Conservation (phyloP, 2,888 invertebrate species). For the Tromatobia lineatoria region DNA sequence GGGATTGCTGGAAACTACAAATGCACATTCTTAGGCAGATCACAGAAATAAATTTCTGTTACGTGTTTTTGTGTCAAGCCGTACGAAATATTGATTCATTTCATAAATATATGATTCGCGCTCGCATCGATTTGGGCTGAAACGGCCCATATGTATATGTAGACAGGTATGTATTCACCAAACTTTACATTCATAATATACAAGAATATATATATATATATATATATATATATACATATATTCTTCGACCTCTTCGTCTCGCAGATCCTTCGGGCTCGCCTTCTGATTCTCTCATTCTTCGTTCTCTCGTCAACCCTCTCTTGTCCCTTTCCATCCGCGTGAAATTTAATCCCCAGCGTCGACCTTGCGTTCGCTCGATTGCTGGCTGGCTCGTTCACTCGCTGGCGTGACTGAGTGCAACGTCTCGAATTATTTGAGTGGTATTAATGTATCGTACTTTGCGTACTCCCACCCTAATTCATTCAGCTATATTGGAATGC, state of each 20-base stretch:
- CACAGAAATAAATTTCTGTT: background rate
- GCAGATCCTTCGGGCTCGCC: slow-evolving; percentile 53
- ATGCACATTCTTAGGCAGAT: background rate
- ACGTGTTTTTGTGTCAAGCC: background rate
- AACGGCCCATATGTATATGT: background rate
- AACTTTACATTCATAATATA: no score
- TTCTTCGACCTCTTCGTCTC: slow-evolving; percentile 52
- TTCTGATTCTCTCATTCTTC: slow-evolving; percentile 54
- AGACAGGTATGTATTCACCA: background rate
- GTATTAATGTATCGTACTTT: slow-evolving; percentile 70
- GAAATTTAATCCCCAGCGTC: slow-evolving; percentile 71
- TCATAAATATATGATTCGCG: background rate
- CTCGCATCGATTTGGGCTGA: background rate
- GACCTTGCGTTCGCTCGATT: slow-evolving; percentile 53
- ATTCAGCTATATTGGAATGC: slow-evolving; percentile 46
- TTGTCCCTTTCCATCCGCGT: slow-evolving; percentile 39
- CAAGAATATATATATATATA: background rate
- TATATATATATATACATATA: slow-evolving; percentile 12
- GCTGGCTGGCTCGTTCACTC: slow-evolving; percentile 36
- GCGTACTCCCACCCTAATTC: slow-evolving; percentile 4
- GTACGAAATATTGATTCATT: background rate
- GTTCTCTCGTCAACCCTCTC: slow-evolving; percentile 41
- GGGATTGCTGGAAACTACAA: background rate
- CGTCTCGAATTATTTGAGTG: slow-evolving; percentile 76
- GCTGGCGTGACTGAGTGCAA: slow-evolving; percentile 65